These are phyloP conservation scores for Typhlichthys subterraneus DNA, from an alignment of 2,797 vertebrate genomes.

Conservation along the genomic window DNA sequence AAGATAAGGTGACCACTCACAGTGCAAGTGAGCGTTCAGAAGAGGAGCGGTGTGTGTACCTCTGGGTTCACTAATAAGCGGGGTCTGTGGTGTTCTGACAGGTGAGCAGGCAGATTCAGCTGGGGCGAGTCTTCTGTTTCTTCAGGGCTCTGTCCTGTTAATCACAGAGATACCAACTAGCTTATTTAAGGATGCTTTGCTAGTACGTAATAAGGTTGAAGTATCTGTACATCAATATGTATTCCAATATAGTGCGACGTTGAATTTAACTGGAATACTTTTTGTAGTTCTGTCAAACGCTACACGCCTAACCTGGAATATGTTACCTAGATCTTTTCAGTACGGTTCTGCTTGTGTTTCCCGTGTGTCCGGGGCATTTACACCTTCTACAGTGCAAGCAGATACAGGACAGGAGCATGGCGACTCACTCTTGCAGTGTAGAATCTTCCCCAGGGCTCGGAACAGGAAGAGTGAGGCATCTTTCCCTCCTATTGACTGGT, in stretches of 20 bases:
- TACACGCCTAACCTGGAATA: too few relatives aligned
- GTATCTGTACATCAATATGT: too few relatives aligned
- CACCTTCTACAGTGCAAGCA: too few relatives aligned
- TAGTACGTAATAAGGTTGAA: too few relatives aligned
- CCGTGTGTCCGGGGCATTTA: too few relatives aligned
- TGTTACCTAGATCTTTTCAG: too few relatives aligned
- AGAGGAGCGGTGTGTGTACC: constrained; percentile 70
- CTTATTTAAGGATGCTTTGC: background rate
- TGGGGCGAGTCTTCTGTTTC: constrained; percentile 50
- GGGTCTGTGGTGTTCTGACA: constrained; percentile 82
- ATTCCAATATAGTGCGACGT: too few relatives aligned
- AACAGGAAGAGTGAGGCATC: constrained; percentile 94
- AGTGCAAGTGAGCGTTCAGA: background rate
- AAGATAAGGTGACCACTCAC: background rate
- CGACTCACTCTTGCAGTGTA: constrained; percentile 94
- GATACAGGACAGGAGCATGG: too few relatives aligned
- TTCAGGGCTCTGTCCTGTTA: constrained; percentile 77
- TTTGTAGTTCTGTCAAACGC: too few relatives aligned
- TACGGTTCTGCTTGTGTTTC: too few relatives aligned
- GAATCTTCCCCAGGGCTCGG: constrained; percentile 93
- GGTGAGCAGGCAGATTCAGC: constrained; percentile 80
- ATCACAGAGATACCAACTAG: constrained; percentile 18
- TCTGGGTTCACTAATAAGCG: constrained; percentile 86
- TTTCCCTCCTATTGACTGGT: constrained; percentile 87
- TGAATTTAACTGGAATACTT: too few relatives aligned